Conservation (phyloP, 2,888 invertebrate species). For the Pammene aurita region DNA sequence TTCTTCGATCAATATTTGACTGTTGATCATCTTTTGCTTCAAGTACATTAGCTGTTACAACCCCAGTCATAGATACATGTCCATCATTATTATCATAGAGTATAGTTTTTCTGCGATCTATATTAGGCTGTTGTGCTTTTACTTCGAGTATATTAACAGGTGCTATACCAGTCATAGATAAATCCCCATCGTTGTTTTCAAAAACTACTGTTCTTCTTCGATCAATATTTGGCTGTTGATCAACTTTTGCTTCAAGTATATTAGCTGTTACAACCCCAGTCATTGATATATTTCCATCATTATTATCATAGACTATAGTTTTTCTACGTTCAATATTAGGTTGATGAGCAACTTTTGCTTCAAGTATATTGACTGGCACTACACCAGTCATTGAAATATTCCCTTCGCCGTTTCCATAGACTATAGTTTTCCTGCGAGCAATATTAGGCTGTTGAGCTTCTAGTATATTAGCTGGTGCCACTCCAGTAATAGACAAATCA, state of each 20-base stretch:
- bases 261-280: conserved; percentile 44
- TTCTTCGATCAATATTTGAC: neutral
- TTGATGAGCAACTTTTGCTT: neutral
- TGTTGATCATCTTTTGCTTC: neutral
- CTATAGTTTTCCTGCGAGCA: conserved; percentile 43
- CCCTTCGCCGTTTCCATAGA: conserved; percentile 10
- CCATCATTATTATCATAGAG: neutral
- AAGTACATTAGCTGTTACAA: neutral
- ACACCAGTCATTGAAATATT: neutral
- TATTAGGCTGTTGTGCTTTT: neutral
- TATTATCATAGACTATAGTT: conserved; percentile 47
- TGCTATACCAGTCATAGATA: conserved; percentile 52
- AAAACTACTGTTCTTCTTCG: conserved; percentile 12
- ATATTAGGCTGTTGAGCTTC: neutral
- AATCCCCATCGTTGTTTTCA: conserved; percentile 37
- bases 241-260: neutral
- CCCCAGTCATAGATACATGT: neutral
- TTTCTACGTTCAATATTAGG: conserved; percentile 26
- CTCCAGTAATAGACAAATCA: neutral
- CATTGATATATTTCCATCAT: conserved; percentile 46
- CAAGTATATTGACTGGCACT: neutral
- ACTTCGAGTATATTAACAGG: conserved; percentile 31
- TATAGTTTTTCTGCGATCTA: neutral
- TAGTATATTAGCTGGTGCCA: neutral
- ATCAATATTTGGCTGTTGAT: neutral